A percentile compares a stretch with the other conserved stretches of the same genome.
phyloP scores from a whole-genome alignment of 1,140 invertebrate genomes.

The Sarcophaga bullata region DNA sequence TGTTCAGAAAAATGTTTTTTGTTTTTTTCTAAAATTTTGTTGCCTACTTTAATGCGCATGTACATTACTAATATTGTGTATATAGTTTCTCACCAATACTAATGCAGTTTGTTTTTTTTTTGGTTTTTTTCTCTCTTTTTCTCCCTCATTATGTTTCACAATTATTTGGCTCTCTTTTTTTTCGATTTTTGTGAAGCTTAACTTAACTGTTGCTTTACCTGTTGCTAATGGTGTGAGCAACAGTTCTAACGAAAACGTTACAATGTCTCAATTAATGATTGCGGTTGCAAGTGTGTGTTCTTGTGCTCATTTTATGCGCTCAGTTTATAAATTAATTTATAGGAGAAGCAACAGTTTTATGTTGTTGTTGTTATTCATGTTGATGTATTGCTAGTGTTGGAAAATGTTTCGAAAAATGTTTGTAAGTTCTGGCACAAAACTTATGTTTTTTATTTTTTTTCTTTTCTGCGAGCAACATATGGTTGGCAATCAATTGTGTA shows the following conservation, averaged over 20 bases:
- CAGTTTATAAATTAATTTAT: not conserved
- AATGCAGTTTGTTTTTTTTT: not conserved
- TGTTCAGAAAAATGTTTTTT: not conserved
- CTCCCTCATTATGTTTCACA: not conserved
- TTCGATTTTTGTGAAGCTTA: not conserved
- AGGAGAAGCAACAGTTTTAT: not conserved
- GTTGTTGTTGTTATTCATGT: not conserved
- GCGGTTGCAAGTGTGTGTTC: not conserved
- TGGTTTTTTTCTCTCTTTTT: not conserved
- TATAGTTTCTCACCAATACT: conserved; percentile 7
- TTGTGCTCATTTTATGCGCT: not conserved
- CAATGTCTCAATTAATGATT: not conserved
- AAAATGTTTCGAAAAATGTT: not conserved
- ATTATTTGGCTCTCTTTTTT: not conserved
- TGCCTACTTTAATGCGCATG: conserved; percentile 9
- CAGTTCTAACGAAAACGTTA: conserved; percentile 53
- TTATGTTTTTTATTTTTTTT: too few relatives aligned
- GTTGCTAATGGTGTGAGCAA: conserved; percentile 62
- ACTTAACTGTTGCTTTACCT: conserved; percentile 50
- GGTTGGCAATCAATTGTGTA: too few relatives aligned
- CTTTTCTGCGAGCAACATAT: too few relatives aligned
- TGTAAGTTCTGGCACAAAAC: not conserved
- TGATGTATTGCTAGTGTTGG: not conserved
- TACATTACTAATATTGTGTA: not conserved
- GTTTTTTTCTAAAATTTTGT: not conserved